Evolutionary conservation across 2,888 invertebrate species (phyloP), one percentile per base, ranked within the genome.

Genomic region (Mesoligia furuncula): DNA sequence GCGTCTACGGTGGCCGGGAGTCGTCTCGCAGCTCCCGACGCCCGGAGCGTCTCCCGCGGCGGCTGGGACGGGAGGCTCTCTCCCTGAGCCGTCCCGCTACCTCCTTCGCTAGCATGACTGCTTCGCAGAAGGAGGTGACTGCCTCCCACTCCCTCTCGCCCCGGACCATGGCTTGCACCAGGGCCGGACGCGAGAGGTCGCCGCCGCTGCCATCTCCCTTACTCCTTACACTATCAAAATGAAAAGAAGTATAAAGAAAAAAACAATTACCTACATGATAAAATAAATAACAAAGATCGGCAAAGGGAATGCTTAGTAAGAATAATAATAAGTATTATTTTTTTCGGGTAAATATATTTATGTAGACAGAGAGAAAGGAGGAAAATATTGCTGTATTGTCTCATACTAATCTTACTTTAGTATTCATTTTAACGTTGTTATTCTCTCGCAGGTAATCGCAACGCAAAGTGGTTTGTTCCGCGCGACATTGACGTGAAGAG

Each of bases 391-490:
- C n/a, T 6, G 17, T 42, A 42, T 42, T n/a, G 42, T 42, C 27
- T 1, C 27, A 7, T 27, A 20, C 3, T 6, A 67, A 54, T 9
- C 54, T 54, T 24, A 45, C 4, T 2, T 31, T 20, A 62, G 3
- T 15, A 27, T 24, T 1, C 17, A 57, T 31, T 24, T 20, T 64
- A 27, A 77, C 5, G 1, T n/a, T 57, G n/a, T 65, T 80, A 7
- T 57, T 80, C n/a, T 42, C 3, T 77, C 59, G 13, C 89, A 92
- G 91, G 89, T 89, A 84, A 85, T 83, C 67, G 66, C 76, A 83
- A 73, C 69, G 31, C 72, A 59, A 73, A 72, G 65, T 75, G 74
- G 24, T 39, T 54, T 75, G 80, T 73, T 77, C 73, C 31, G 70
- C 75, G 78, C 74, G 75, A 79, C 73, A 77, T 74, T 72, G 83